phyloP scores from a whole-genome alignment of 92 coral and sea anemone genomes.

The Actinostola sp. region DNA sequence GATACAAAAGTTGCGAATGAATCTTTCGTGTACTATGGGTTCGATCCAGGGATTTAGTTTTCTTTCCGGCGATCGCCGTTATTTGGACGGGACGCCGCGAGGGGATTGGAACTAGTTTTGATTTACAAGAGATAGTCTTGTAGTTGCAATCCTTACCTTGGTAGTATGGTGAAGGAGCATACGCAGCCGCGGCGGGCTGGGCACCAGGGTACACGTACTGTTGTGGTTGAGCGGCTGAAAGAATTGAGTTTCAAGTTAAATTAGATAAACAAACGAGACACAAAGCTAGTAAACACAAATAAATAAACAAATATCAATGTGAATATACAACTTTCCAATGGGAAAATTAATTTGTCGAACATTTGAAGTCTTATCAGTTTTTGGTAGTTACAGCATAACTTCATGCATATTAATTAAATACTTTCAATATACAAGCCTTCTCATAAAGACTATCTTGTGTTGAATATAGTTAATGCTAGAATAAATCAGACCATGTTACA shows the following conservation, averaged over 20 bases:
- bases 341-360: no score
- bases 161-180: constrained; percentile 39
- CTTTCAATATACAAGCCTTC: no score
- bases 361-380: no score
- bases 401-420: no score
- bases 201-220: constrained; percentile 56
- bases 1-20: background rate
- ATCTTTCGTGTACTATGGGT: background rate
- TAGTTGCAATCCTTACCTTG: constrained; percentile 35
- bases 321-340: no score
- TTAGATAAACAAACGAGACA: background rate
- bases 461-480: no score
- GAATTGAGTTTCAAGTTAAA: background rate
- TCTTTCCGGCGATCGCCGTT: background rate
- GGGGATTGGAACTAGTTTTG: background rate
- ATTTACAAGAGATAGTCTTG: background rate
- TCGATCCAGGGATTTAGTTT: background rate
- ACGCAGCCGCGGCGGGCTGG: constrained; percentile 47
- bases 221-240: background rate
- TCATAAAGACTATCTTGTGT: no score
- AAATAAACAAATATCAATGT: background rate
- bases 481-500: no score
- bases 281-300: background rate
- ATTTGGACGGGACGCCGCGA: background rate
- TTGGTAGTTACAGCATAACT: no score